phyloP scores from a whole-genome alignment of 2,888 invertebrate genomes.

The Tiliacea citrago region DNA sequence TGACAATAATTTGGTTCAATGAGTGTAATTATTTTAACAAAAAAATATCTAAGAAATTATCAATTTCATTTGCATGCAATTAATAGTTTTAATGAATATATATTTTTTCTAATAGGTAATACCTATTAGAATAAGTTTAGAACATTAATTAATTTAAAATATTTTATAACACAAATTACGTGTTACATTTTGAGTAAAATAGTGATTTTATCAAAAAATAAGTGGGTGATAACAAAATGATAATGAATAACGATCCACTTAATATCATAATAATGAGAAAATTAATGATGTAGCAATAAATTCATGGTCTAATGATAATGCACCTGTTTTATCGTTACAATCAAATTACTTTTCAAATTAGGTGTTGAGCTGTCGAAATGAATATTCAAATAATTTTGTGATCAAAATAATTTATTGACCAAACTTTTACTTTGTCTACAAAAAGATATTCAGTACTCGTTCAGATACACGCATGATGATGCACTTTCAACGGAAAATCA shows the following conservation, averaged over 20 bases:
- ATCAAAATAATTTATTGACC: background rate
- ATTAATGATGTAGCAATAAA: slow-evolving; percentile 63
- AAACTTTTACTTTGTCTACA: slow-evolving; percentile 11
- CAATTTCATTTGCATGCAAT: slow-evolving; percentile 25
- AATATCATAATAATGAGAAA: slow-evolving; percentile 67
- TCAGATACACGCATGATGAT: slow-evolving; percentile 34
- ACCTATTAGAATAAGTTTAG: slow-evolving; percentile 11
- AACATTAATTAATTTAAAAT: slow-evolving; percentile 35
- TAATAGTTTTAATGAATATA: slow-evolving; percentile 10
- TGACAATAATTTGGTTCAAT: background rate
- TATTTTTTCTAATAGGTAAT: too few species aligned
- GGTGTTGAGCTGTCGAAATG: slow-evolving; percentile 49
- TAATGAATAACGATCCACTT: slow-evolving; percentile 62
- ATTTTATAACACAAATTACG: slow-evolving; percentile 42
- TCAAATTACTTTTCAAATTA: slow-evolving; percentile 67
- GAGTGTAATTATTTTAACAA: background rate
- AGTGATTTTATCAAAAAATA: slow-evolving; percentile 59
- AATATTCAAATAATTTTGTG: slow-evolving; percentile 38
- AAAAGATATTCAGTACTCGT: slow-evolving; percentile 16
- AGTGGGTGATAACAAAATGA: slow-evolving; percentile 62
- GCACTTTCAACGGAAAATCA: slow-evolving; percentile 54
- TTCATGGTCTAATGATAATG: slow-evolving; percentile 62
- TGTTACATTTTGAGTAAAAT: slow-evolving; percentile 36
- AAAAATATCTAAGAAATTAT: background rate
- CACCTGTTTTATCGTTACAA: slow-evolving; percentile 62